Evolutionary conservation across 2,888 invertebrate genomes (phyloP).

Genomic region (Pyrgus malvae): DNA sequence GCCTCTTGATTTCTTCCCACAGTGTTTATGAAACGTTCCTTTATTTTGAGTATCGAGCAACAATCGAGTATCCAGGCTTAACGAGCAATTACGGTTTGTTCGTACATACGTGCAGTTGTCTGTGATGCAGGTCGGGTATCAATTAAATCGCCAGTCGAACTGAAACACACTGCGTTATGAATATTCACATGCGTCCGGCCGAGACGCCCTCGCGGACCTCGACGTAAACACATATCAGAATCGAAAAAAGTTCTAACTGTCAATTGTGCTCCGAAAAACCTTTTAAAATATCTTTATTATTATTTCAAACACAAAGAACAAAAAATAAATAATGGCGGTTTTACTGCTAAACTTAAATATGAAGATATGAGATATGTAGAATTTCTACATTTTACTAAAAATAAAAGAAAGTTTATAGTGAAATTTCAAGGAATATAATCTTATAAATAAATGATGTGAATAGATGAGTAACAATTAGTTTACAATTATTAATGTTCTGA

Average conservation of each 20-base stretch:
- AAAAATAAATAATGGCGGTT: no score
- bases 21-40: conserved; percentile 46
- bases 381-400: no score
- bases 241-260: neutral
- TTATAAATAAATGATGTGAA: no score
- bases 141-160: conserved; percentile 66
- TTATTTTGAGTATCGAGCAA: conserved; percentile 74
- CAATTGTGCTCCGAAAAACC: no score
- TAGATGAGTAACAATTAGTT: no score
- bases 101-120: conserved; percentile 56
- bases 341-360: no score
- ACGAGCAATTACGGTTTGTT: conserved; percentile 77
- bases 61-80: conserved; percentile 71
- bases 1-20: conserved; percentile 49
- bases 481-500: no score
- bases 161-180: conserved; percentile 57
- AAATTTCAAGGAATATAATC: no score
- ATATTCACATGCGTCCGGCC: conserved; percentile 62
- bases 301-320: no score
- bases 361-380: no score
- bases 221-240: neutral
- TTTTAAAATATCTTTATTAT: no score
- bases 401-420: no score
- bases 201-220: conserved; percentile 45
- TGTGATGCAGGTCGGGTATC: conserved; percentile 55